Base-by-base conservation (phyloP, 1,140 invertebrate genomes). In the Drosophila dunni region DNA sequence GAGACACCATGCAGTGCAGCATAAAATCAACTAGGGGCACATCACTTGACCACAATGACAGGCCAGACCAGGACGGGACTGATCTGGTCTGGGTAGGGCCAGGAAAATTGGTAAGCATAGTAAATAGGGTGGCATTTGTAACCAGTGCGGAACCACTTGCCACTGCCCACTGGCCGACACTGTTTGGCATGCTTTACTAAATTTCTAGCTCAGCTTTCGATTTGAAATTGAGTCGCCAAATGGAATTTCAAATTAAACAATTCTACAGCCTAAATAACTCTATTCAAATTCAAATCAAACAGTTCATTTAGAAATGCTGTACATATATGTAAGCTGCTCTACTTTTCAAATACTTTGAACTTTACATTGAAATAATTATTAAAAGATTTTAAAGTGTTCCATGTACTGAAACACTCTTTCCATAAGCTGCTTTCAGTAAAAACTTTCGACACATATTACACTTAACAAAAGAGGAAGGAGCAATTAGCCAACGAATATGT, bases 21-120 rank as follows among this genome's bases (percentile, higher is more conserved):
- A 7, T 13, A 20, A 44, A 34, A 56, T 51, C 50, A 60, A 40
- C 57, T 57, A 36, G 34, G 51, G 50, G 66, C 34, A 51, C 65
- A 56, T 62, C 58, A 64, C 29, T 63, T 40, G 45, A 64, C 72
- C 66, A 75, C 72, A 75, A 44, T 64, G 72, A 70, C 67, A 71
- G 60, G 10, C 7, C 45, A 44, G 53, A 34, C 50, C 65, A 60
- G 38, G 10, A 15, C 24, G 17, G 17, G 17, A 2, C 17, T 20
- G 17, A 20, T 20, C 17, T 20, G 17, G 17, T 20, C 17, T 20
- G 24, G 24, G 24, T 5, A 29, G 24, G 24, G 40, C 50, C 65
- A 60, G 38, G 9, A 36, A 70, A 64, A 75, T 70, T 75, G 67
- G 60, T 51, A 48, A 74, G 71, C 13, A 61, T 20, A 17, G 11